Evolutionary conservation across 2,888 invertebrate species (phyloP), one percentile per base, ranked within the genome.

Genomic region (Eucera pruinosa): DNA sequence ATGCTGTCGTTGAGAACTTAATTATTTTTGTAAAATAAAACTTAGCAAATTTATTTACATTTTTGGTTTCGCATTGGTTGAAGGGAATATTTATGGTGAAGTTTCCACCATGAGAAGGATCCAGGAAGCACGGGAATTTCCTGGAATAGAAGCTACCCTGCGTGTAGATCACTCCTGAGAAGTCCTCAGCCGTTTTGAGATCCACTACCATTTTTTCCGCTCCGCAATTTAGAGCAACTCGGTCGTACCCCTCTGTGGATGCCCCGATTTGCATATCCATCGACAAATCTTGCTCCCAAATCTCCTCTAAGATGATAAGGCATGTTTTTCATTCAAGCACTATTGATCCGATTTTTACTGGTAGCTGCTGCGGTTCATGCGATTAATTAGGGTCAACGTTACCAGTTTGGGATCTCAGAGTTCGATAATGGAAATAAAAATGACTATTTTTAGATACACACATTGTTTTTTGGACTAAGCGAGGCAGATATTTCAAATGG

Each of bases 151-250:
- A 95, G 85, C 94, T 94, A 39, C 95, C 95, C 60, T 94, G 92
- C 0, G 95, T 95, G 82, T 95, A 95, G 90, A 95, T 94, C 0
- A 95, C 94, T 0, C 95, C 95, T 1, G 92, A 92, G 84, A 95
- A 95, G 50, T 94, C 94, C 54, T 94, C 93, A 57, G 94, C 93
- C 0, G 94, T 94, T 88, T 93, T 93, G 23, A 94, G 83, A 80
- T 92, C 89, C 2, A 94, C 91, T 47, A 76, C 78, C 94, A 95
- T 95, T 0, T 93, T 93, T 79, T 94, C 93, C 1, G 94, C 93
- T 0, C 93, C 94, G 78, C 95, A 95, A 84, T 93, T 93, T 18
- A 95, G 90, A 80, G 93, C 93, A 0, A 95, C 94, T 81, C 92
- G 93, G 86, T 94, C 93, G 84, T 94, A 94, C 1, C 94, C 94